Evolutionary conservation across 2,797 vertebrate genomes (phyloP).

Genomic region (Sibirionetta formosa): DNA sequence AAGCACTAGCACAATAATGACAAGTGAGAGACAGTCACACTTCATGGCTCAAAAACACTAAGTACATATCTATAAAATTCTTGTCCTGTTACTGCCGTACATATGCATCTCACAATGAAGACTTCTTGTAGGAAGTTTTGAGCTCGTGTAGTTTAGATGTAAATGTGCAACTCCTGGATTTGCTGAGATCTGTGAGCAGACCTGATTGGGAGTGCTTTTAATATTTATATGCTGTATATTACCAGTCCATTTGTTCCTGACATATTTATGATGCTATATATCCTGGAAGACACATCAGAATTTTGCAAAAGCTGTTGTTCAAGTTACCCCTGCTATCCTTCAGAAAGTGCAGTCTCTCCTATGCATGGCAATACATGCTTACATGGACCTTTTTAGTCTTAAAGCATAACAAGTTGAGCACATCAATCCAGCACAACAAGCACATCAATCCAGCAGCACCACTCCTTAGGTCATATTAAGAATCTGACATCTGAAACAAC

Average conservation of each 20-base stretch:
- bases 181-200: rapidly evolving
- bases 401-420: not conserved
- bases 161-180: rapidly evolving
- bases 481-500: not conserved
- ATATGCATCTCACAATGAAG: rapidly evolving
- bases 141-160: not conserved
- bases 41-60: not conserved
- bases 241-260: not conserved
- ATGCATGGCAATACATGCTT: rapidly evolving
- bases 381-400: rapidly evolving
- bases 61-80: not conserved
- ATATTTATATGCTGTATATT: not conserved
- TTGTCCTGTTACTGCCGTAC: not conserved
- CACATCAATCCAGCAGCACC: not conserved
- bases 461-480: not conserved
- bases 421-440: not conserved
- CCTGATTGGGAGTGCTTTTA: not conserved
- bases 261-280: not conserved
- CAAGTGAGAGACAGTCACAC: not conserved
- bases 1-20: not conserved
- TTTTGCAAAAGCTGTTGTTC: not conserved
- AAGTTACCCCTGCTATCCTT: not conserved
- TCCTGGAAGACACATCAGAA: rapidly evolving
- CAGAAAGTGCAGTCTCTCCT: not conserved
- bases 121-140: not conserved